Base-by-base conservation (phyloP, 2,888 invertebrate species). In the Euspilapteryx auroguttella region DNA sequence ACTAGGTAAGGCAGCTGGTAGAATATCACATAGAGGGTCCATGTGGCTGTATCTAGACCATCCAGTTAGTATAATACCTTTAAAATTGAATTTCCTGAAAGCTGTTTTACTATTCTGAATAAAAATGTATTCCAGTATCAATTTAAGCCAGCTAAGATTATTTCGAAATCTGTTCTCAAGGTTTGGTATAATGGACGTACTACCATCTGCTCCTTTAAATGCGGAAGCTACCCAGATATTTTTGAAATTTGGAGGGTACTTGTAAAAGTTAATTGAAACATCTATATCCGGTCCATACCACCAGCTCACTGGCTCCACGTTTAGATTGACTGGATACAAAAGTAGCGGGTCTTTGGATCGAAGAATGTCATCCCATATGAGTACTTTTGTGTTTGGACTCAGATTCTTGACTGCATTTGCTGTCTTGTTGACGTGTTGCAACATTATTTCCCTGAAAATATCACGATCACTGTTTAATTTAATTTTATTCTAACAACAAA, bases 311-410 rank as follows among this genome's bases (percentile, higher is more conserved):
- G 83, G 82, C 42, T 85, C 81, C 1, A 86, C 55, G 30, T 79
- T 47, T 27, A 55, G 45, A 17, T 17, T 8, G 8, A 17, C 8
- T 5, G 17, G 5, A 27, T 52, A 43, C 38, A 81, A 69, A 30
- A 76, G 61, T 5, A 54, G 44, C 1, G 71, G 55, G 5, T 65
- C 63, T 17, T 84, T 73, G 6, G 68, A 55, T 12, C 88, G 66
- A 29, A 91, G 78, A 79, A 90, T 87, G 44, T 93, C 92, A 42
- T 91, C 90, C 91, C 91, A 92, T 49, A 89, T 83, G 9, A 92
- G 69, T 4, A 85, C 59, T 3, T 63, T 79, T 1, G 86, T 52
- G 1, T 59, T 39, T 0, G 81, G 77, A 42, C 73, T 76, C 2
- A 63, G 54, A 8, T 48, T 41, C 31, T 59, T 66, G 2, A 85